Evolutionary conservation across 2,888 invertebrate genomes (phyloP), one percentile per base, ranked within the genome.

Genomic region (Ectemnius lituratus): DNA sequence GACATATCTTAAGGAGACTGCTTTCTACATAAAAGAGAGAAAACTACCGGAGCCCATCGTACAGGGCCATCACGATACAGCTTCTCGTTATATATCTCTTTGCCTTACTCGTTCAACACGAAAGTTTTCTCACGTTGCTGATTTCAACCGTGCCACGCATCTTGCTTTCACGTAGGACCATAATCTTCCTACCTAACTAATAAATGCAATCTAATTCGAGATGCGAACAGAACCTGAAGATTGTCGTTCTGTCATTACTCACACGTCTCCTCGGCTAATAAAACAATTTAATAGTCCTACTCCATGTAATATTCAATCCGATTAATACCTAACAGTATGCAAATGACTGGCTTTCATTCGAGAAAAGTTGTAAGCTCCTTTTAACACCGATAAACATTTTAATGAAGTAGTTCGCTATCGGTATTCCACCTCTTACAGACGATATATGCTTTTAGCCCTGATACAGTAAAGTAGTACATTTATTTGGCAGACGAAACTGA

Each of bases 171-270:
- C 62, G 67, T 69, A 63, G 61, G 52, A 73, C 71, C 75, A 57
- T 79, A 80, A 76, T 60, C 62, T 66, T 56, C 65, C 58, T 27
- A 61, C 73, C 70, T 69, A 58, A 76, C 73, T 80, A 82, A 78
- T 73, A 57, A 46, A 45, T 11, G 57, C 65, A 67, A 47, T 73
- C 71, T 66, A 67, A 60, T 37, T 37, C 37, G 46, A 68, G 68
- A 70, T 27, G 60, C 68, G 37, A 49, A 60, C 72, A 62, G 52
- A 14, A 14, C 52, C 66, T 62, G 66, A 62, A 56, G 57, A 49
- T 56, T 70, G 61, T 73, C 64, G 67, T 75, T 68, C 46, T 57
- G 27, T 68, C 52, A 52, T 52, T 14, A 52, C 27, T 75, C 59
- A 58, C 59, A 64, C 62, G 64, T 60, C 60, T 70, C 62, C 79